phyloP scores from a whole-genome alignment of 2,113 vertebrate species.

The Empidonax alnorum region DNA sequence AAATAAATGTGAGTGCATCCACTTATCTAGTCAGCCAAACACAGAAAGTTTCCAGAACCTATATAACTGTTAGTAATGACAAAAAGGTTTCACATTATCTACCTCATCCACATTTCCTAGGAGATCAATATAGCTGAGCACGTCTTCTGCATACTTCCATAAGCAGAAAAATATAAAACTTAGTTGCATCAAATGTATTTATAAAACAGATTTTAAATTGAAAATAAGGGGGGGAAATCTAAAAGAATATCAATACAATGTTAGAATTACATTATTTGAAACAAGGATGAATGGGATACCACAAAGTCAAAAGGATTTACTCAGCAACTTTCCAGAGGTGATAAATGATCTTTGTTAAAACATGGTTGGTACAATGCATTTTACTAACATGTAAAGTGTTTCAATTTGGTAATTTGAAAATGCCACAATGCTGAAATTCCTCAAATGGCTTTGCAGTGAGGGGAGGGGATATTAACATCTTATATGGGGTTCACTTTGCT shows the following conservation, averaged over 20 bases:
- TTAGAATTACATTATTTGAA: constrained; percentile 66
- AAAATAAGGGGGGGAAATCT: neutral
- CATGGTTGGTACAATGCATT: constrained; percentile 4
- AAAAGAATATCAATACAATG: constrained; percentile 48
- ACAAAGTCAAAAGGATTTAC: constrained; percentile 64
- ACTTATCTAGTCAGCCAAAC: constrained; percentile 64
- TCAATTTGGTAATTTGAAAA: constrained; percentile 18
- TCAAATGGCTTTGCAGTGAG: neutral
- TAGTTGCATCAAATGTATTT: constrained; percentile 33
- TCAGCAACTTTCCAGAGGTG: constrained; percentile 48
- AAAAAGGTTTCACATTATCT: constrained; percentile 71
- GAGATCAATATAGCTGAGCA: constrained; percentile 67
- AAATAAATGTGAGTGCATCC: constrained; percentile 45
- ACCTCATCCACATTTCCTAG: constrained; percentile 62
- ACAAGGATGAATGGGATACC: constrained; percentile 60
- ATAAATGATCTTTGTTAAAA: constrained; percentile 55
- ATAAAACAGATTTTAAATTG: constrained; percentile 45
- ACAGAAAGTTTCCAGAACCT: constrained; percentile 57
- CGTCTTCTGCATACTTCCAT: constrained; percentile 61
- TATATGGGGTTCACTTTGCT: neutral
- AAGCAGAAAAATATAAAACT: constrained; percentile 64
- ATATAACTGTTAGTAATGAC: constrained; percentile 61
- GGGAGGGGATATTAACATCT: neutral
- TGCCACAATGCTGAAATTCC: constrained; percentile 14
- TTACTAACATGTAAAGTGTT: constrained; percentile 52